These are phyloP conservation scores for Griposia aprilina DNA, from an alignment of 2,888 invertebrate genomes.

Conservation along the genomic window DNA sequence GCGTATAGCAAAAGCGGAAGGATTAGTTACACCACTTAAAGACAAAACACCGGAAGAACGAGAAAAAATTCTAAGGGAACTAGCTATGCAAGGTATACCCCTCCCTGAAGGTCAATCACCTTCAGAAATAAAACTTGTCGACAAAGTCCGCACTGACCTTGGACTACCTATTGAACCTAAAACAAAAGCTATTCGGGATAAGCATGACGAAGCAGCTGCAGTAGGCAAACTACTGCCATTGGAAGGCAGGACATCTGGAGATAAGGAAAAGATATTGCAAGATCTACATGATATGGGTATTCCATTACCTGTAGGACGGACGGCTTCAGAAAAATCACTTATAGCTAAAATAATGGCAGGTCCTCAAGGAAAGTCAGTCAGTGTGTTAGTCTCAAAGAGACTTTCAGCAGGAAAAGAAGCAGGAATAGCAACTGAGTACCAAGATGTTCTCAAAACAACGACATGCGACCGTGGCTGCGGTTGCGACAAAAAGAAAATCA, in stretches of 20 bases:
- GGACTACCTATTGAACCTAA: conserved; percentile 24
- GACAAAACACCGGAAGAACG: conserved; percentile 38
- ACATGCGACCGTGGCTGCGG: conserved; percentile 83
- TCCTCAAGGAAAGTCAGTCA: conserved; percentile 67
- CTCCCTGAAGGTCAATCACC: conserved; percentile 61
- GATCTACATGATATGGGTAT: conserved; percentile 61
- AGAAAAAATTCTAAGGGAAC: conserved; percentile 35
- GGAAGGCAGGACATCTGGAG: neutral
- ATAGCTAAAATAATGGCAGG: conserved; percentile 70
- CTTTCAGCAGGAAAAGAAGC: conserved; percentile 67
- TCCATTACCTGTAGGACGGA: conserved; percentile 74
- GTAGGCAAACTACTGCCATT: conserved; percentile 28
- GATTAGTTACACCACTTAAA: conserved; percentile 22
- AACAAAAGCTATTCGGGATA: conserved; percentile 3
- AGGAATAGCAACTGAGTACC: conserved; percentile 61
- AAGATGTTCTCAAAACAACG: conserved; percentile 78
- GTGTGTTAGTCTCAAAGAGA: conserved; percentile 57
- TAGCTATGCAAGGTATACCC: conserved; percentile 47
- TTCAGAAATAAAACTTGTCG: conserved; percentile 58
- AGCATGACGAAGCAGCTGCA: conserved; percentile 29
- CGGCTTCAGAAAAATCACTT: conserved; percentile 74
- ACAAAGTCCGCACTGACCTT: conserved; percentile 25
- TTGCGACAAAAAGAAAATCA: conserved; percentile 83
- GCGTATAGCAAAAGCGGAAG: conserved; percentile 51
- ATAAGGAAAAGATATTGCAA: conserved; percentile 31